Conservation (phyloP, 2,797 vertebrate species). For the Onychomys leucogaster region DNA sequence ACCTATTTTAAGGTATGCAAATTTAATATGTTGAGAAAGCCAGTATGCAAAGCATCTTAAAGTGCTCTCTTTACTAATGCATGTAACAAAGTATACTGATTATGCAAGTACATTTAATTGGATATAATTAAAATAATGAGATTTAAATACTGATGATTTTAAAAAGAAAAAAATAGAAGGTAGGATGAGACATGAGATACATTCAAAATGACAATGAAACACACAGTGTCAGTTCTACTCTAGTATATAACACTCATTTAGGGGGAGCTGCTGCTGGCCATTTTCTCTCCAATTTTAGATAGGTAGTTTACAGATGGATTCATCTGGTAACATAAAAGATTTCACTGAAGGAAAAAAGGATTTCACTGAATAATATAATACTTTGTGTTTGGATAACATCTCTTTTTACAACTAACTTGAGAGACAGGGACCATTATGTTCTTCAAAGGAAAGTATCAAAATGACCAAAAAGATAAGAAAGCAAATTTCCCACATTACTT, state of each 20-base stretch:
- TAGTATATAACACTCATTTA: not conserved
- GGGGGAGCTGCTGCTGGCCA: conserved; percentile 38
- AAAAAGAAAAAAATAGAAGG: conserved; percentile 79
- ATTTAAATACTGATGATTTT: conserved; percentile 80
- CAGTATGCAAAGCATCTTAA: conserved; percentile 77
- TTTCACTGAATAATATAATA: conserved; percentile 44
- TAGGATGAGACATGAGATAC: conserved; percentile 68
- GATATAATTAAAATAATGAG: conserved; percentile 83
- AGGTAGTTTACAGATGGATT: not conserved
- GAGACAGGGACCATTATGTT: conserved; percentile 48
- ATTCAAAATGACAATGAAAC: conserved; percentile 69
- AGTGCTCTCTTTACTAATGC: conserved; percentile 78
- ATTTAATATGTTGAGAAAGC: conserved; percentile 77
- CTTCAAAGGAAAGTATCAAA: conserved; percentile 56
- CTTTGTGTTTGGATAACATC: not conserved
- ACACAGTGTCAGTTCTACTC: conserved; percentile 5
- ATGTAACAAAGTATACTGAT: conserved; percentile 81
- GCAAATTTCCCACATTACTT: conserved; percentile 41
- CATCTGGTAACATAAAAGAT: conserved; percentile 55
- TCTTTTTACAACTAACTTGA: conserved; percentile 57
- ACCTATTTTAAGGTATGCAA: conserved; percentile 83
- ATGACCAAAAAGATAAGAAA: conserved; percentile 53
- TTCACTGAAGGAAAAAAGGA: not conserved
- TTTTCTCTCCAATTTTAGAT: conserved; percentile 11
- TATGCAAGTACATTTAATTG: conserved; percentile 83